Percentiles rank a stretch among this genome's conserved stretches.
phyloP scores from a whole-genome alignment of 2,888 invertebrate species.

The Apodemia hepburni region DNA sequence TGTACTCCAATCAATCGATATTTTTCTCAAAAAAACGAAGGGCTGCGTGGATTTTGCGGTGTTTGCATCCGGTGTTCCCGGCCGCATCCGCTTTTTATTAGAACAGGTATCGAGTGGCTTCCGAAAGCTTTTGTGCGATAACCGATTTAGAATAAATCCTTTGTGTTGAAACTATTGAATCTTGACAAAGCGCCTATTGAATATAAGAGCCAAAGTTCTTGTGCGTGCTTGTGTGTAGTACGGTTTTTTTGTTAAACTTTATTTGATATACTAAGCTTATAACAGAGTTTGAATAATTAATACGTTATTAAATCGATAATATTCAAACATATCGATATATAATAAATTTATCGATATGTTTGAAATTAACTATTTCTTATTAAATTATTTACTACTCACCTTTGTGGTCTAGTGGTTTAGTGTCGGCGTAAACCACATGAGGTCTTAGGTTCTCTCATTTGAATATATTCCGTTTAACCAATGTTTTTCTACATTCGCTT shows the following conservation, averaged over 20 bases:
- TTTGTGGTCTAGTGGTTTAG: no score
- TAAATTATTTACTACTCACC: no score
- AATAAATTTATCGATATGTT: no score
- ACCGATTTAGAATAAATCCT: constrained; percentile 46
- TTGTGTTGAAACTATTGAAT: constrained; percentile 55
- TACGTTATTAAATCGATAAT: no score
- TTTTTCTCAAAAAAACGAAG: constrained; percentile 40
- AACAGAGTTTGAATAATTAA: no score
- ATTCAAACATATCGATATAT: no score
- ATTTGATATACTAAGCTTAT: no score
- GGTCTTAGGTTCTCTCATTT: no score
- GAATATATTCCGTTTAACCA: no score
- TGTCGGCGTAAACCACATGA: no score
- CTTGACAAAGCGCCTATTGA: constrained; percentile 32
- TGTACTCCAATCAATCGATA: constrained; percentile 16
- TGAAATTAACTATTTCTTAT: no score
- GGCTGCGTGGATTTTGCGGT: constrained; percentile 48
- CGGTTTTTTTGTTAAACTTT: constrained; percentile 15
- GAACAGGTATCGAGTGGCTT: constrained; percentile 69
- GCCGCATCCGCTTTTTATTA: constrained; percentile 70
- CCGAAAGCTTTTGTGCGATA: constrained; percentile 59
- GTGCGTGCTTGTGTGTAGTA: constrained; percentile 18
- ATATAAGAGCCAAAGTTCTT: constrained; percentile 12
- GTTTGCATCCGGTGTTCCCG: constrained; percentile 55
- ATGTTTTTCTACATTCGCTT: no score